Conservation (phyloP, 2,888 invertebrate species). For the Junonia oenone region DNA sequence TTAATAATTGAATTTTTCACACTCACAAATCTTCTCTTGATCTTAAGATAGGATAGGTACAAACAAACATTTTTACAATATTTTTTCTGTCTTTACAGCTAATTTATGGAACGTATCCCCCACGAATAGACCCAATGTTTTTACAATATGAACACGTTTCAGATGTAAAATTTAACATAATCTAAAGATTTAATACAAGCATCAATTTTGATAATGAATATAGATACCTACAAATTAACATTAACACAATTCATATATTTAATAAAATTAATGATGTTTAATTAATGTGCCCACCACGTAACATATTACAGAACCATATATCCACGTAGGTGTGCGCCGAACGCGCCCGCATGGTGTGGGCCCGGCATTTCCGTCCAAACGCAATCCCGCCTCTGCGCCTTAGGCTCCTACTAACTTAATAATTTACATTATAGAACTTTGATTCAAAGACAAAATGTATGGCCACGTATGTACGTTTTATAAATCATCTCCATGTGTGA, state of each 20-base stretch:
- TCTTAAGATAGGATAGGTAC: no score
- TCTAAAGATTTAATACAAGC: no score
- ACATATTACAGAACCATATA: background rate
- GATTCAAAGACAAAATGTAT: background rate
- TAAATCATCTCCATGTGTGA: background rate
- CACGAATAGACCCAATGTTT: no score
- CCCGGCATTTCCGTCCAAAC: conserved; percentile 26
- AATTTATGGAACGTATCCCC: no score
- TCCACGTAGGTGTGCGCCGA: conserved; percentile 8
- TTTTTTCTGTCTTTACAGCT: no score
- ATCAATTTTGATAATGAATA: no score
- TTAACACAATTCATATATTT: background rate
- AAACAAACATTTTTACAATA: no score
- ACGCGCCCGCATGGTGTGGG: conserved; percentile 20
- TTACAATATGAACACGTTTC: no score
- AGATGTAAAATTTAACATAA: no score
- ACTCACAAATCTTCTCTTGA: no score
- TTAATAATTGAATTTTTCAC: no score
- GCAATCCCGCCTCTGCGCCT: conserved; percentile 19
- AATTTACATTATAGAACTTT: conserved; percentile 9
- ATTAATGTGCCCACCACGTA: background rate
- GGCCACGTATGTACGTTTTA: background rate
- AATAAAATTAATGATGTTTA: background rate
- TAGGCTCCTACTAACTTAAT: conserved; percentile 11
- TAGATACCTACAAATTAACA: background rate